Conservation (phyloP, 2,113 vertebrate genomes). For the Campylorhamphus procurvoides region DNA sequence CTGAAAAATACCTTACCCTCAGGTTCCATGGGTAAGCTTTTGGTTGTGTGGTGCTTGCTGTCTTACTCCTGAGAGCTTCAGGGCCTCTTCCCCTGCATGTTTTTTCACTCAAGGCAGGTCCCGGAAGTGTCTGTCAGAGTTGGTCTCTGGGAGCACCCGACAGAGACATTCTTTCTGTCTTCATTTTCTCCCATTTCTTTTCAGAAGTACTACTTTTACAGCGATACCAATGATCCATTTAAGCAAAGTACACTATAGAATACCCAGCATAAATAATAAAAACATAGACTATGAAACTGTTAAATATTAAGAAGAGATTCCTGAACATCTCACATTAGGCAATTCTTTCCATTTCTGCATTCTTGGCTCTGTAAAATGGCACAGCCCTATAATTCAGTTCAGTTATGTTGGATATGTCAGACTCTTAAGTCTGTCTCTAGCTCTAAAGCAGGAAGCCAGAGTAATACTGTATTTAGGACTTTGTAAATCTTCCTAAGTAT, state of each 20-base stretch:
- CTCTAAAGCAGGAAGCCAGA: neutral
- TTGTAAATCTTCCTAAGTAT: neutral
- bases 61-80: neutral
- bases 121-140: neutral
- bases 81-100: neutral
- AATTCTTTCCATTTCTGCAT: neutral
- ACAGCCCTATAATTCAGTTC: neutral
- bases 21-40: neutral
- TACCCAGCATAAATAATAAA: neutral
- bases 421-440: neutral
- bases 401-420: neutral
- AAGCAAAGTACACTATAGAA: neutral
- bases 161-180: neutral
- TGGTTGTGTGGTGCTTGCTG: neutral
- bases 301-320: neutral
- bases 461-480: neutral
- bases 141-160: neutral
- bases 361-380: neutral
- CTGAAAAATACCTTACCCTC: neutral
- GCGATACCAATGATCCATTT: neutral
- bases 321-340: neutral
- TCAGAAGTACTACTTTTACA: neutral
- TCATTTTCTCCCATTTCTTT: neutral
- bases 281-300: neutral
- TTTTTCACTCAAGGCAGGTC: neutral